Percentiles rank a stretch among this genome's conserved stretches.
phyloP scores from a whole-genome alignment of 2,113 vertebrate genomes.

The Romanogobio albipinnatus region DNA sequence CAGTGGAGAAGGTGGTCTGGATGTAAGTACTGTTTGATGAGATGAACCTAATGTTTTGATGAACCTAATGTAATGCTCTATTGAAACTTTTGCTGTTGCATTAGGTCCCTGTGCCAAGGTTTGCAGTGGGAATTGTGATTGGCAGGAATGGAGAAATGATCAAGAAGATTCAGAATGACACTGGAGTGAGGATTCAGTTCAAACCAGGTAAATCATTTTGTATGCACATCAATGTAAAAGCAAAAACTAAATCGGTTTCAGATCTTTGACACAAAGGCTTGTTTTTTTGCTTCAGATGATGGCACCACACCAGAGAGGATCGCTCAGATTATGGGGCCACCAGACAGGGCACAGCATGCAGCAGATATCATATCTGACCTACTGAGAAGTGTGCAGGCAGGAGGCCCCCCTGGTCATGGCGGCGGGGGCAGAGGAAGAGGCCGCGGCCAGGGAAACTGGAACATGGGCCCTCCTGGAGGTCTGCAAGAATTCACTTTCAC shows the following conservation, averaged over 20 bases:
- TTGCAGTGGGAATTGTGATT: slow-evolving; percentile 98
- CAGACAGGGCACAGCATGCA: slow-evolving; percentile 94
- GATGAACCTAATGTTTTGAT: background rate
- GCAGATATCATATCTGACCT: slow-evolving; percentile 96
- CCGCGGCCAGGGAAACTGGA: slow-evolving; percentile 97
- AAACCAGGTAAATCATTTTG: slow-evolving; percentile 84
- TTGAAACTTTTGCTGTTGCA: background rate
- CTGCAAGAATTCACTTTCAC: slow-evolving; percentile 98
- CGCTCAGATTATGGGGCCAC: slow-evolving; percentile 97
- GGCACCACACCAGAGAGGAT: slow-evolving; percentile 96
- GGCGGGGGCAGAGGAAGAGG: slow-evolving; percentile 90
- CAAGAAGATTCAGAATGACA: slow-evolving; percentile 99
- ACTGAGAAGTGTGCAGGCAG: slow-evolving; percentile 96
- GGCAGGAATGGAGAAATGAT: slow-evolving; percentile 99
- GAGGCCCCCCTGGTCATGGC: slow-evolving; percentile 90
- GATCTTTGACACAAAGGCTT: background rate
- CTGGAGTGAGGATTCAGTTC: slow-evolving; percentile 97
- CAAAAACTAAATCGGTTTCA: background rate
- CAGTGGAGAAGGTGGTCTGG: slow-evolving; percentile 82
- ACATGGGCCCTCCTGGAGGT: slow-evolving; percentile 97
- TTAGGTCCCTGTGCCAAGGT: slow-evolving; percentile 95
- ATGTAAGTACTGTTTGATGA: slow-evolving; percentile 80
- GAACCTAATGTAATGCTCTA: background rate
- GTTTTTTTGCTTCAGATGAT: slow-evolving; percentile 80
- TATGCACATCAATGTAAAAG: background rate